Base-by-base conservation (phyloP, 1,140 invertebrate species). In the Magallana gigas region DNA sequence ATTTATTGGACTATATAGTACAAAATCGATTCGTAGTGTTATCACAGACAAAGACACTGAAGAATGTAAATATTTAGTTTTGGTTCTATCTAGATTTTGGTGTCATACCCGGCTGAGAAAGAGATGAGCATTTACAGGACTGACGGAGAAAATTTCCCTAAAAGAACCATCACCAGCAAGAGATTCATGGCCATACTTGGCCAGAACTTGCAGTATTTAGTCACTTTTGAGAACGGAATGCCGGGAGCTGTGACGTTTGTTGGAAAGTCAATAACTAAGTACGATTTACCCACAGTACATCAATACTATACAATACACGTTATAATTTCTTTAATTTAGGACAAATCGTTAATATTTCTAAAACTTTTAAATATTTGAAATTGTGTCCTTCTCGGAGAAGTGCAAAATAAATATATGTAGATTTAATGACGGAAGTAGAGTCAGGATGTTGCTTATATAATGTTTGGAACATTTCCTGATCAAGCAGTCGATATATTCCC, bases 111-210 rank as follows among this genome's bases (percentile, higher is more conserved):
- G 6, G 12, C 68, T 36, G 11, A 29, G 0, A 29, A 76, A 12
- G 9, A 36, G 23, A 12, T 76, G 68, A 76, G 23, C 68, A 23
- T 76, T 36, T 76, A 76, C 68, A 29, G 68, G 11, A 23, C 23
- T 8, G 68, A 76, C 9, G 68, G 68, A 8, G 14, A 76, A 8
- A 12, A 7, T 29, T 29, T 29, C 0, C 60, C 16, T 16, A 76
- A 76, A 23, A 23, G 68, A 76, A 23, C 11, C 29, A 29, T 76
- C 11, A 12, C 36, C 3, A 76, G 29, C 8, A 76, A 76, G 36
- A 12, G 12, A 76, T 76, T 76, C 9, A 18, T 76, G 23, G 68
- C 68, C 68, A 76, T 76, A 29, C 68, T 76, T 23, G 68, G 68
- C 68, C 68, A 9, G 36, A 76, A 76, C 8, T 76, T 76, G 8